A percentile compares a stretch with the other conserved stretches of the same genome.
These are phyloP conservation scores for Pterocles orientalis DNA, from an alignment of 2,113 vertebrate species.

Conservation along the genomic window DNA sequence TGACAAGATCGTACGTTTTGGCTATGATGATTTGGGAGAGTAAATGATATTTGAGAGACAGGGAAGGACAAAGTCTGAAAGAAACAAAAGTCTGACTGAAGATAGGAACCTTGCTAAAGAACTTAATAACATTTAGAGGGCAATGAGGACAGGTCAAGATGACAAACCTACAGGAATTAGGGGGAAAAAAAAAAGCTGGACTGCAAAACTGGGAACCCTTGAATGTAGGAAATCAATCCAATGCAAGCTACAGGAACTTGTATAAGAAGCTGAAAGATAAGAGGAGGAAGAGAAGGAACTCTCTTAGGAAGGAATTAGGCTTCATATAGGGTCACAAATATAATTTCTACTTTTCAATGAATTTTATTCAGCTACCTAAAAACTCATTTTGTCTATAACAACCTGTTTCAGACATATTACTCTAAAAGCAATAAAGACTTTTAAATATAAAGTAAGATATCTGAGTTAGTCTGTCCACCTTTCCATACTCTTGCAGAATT, in stretches of 20 bases:
- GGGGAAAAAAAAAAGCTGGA: background rate
- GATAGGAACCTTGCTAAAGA: background rate
- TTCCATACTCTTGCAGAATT: background rate
- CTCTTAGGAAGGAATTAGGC: background rate
- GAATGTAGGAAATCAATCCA: background rate
- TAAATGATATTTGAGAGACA: background rate
- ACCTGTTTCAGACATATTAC: background rate
- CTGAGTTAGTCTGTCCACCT: background rate
- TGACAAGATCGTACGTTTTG: background rate
- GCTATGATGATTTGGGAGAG: background rate
- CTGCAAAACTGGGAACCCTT: background rate
- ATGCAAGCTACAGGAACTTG: background rate
- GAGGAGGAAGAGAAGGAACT: background rate
- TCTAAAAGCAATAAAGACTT: background rate
- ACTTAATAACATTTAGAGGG: background rate
- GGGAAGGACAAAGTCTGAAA: background rate
- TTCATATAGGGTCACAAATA: background rate
- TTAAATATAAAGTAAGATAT: background rate
- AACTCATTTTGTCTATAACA: background rate
- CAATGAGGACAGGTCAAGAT: background rate
- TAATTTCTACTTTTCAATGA: background rate
- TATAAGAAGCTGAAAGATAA: background rate
- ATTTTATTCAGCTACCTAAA: background rate
- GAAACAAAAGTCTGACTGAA: background rate
- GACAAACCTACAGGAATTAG: background rate